These are phyloP conservation scores for Acanthopleura granulata DNA, from an alignment of 2,888 invertebrate genomes.

Conservation along the genomic window DNA sequence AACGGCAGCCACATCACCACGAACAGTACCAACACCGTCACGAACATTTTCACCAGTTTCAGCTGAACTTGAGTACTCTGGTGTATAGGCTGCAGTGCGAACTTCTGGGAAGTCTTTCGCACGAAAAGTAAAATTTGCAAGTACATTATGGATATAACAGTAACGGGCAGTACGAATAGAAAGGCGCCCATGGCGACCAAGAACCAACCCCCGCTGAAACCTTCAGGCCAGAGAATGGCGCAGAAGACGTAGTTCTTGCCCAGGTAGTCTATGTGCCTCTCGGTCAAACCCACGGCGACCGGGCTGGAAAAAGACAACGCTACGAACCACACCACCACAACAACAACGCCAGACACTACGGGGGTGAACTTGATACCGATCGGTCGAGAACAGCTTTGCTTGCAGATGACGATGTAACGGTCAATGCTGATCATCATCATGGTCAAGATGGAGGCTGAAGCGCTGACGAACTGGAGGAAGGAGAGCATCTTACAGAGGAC, in stretches of 20 bases:
- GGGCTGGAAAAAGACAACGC: conserved; percentile 39
- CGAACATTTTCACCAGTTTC: conserved; percentile 43
- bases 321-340: conserved; percentile 35
- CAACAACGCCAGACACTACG: conserved; percentile 25
- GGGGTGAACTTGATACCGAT: conserved; percentile 33
- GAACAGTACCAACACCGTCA: conserved; percentile 38
- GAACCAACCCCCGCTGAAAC: conserved; percentile 37
- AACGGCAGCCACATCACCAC: conserved; percentile 47
- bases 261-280: conserved; percentile 22
- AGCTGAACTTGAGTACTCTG: conserved; percentile 34
- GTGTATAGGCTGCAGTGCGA: conserved; percentile 23
- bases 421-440: conserved; percentile 46
- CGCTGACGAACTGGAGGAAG: conserved; percentile 41
- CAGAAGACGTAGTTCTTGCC: conserved; percentile 32
- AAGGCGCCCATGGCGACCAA: conserved; percentile 36
- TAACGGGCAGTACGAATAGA: conserved; percentile 40
- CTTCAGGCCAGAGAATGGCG: conserved; percentile 37
- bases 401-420: conserved; percentile 37
- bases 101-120: conserved; percentile 24
- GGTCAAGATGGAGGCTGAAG: conserved; percentile 40
- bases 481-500: conserved; percentile 41
- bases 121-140: conserved; percentile 35
- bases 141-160: conserved; percentile 37
- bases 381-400: conserved; percentile 19
- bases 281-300: conserved; percentile 38